These are phyloP conservation scores for Cheilosia vulpina DNA, from an alignment of 2,888 invertebrate genomes.

Conservation along the genomic window DNA sequence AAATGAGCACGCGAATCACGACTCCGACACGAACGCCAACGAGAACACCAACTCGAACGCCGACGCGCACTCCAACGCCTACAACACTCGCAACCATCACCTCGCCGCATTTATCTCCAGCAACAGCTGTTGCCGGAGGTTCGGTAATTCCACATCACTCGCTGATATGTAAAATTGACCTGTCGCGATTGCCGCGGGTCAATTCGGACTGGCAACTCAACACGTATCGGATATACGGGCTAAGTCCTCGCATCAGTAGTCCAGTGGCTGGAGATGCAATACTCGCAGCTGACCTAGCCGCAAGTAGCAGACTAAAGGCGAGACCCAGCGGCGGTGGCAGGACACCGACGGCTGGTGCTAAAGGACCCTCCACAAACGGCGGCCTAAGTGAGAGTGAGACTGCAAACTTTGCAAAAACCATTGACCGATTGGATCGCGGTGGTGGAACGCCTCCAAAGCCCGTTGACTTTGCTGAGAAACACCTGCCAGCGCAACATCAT, in stretches of 20 bases:
- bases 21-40: constrained; percentile 78
- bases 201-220: constrained; percentile 80
- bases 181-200: constrained; percentile 80
- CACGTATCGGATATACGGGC: constrained; percentile 78
- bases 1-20: constrained; percentile 76
- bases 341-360: constrained; percentile 50
- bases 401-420: constrained; percentile 43
- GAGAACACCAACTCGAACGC: constrained; percentile 77
- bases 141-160: constrained; percentile 71
- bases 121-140: constrained; percentile 68
- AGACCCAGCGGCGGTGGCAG: constrained; percentile 43
- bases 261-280: constrained; percentile 70
- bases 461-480: constrained; percentile 41
- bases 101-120: constrained; percentile 58
- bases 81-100: constrained; percentile 67
- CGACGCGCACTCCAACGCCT: constrained; percentile 80
- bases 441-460: constrained; percentile 65
- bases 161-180: constrained; percentile 81
- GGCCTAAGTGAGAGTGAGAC: constrained; percentile 51
- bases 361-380: constrained; percentile 44
- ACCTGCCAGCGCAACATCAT: constrained; percentile 45
- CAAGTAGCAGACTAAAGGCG: constrained; percentile 54
- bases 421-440: constrained; percentile 59
- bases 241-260: constrained; percentile 76
- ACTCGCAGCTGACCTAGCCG: constrained; percentile 66